phyloP scores from a whole-genome alignment of 2,797 vertebrate species.

The Echiichthys vipera region DNA sequence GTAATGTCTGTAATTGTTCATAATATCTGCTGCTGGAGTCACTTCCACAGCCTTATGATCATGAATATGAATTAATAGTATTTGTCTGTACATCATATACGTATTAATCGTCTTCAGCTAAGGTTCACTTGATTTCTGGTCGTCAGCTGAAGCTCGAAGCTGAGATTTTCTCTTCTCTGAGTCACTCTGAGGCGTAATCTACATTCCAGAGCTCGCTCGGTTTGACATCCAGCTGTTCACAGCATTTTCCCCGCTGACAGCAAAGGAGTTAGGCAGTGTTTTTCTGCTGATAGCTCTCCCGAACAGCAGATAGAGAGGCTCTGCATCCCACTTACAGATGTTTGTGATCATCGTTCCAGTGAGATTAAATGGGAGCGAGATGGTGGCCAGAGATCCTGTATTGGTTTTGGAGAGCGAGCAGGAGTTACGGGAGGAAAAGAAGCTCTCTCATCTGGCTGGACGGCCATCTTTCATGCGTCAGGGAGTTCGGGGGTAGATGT shows the following conservation, averaged over 20 bases:
- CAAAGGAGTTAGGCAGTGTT: conserved; percentile 34
- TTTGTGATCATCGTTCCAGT: conserved; percentile 67
- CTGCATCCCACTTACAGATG: conserved; percentile 75
- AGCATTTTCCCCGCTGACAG: conserved; percentile 40
- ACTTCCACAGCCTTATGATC: not conserved
- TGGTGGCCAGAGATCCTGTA: conserved; percentile 56
- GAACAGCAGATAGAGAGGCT: conserved; percentile 57
- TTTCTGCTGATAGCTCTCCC: conserved; percentile 61
- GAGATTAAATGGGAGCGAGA: conserved; percentile 62
- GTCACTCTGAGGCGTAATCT: conserved; percentile 36
- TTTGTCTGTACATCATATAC: no score
- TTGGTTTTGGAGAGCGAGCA: conserved; percentile 62
- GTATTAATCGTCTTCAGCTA: no score
- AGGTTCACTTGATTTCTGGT: conserved; percentile 21
- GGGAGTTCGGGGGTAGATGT: conserved; percentile 49
- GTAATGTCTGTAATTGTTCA: no score
- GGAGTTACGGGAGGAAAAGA: conserved; percentile 39
- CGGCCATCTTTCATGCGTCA: conserved; percentile 35
- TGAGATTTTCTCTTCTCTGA: conserved; percentile 16
- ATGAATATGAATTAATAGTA: not conserved
- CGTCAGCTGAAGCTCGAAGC: conserved; percentile 1
- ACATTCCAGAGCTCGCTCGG: conserved; percentile 46
- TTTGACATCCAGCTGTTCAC: conserved; percentile 51
- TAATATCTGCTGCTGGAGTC: not conserved
- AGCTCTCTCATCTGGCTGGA: conserved; percentile 46